Base-by-base conservation (phyloP, 1,140 invertebrate genomes). In the Thaumetopoea pityocampa region DNA sequence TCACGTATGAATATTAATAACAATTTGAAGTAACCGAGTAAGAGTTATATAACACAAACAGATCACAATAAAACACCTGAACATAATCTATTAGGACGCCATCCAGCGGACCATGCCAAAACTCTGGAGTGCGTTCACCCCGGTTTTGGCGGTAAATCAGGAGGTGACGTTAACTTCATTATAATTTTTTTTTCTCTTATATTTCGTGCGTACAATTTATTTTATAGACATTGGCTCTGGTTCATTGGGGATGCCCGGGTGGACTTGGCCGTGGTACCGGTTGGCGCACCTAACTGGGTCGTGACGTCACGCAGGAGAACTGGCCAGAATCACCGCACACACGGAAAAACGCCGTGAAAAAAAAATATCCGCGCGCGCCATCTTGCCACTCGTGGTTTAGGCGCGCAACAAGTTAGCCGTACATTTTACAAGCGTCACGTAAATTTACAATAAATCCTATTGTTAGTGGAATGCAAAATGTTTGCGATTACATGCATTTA, bases 221-320 rank as follows among this genome's bases (percentile, higher is more conserved):
- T 83, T 83, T 80, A 83, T 83, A 80, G 79, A 83, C 77, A 82
- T 83, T 83, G 76, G 74, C 74, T 52, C 62, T 58, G 64, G 67
- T 78, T 78, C 78, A 79, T 65, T 56, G 76, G 79, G 79, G 77
- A 79, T 77, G 68, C 76, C 79, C 71, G 55, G 33, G 50, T 70
- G 71, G 65, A 67, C 77, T 79, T 80, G 73, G 76, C 79, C 76
- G 64, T 83, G 76, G 76, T 59, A 79, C 66, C 62, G 65, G 37
- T 80, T 80, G 78, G 78, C 78, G 59, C 56, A 58, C 56, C 78
- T 78, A 80, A 76, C 76, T 82, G 67, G 78, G 78, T 70, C 76
- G 69, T 15, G 44, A 67, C 78, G 78, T 80, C 76, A 80, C 67
- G 51, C 65, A 67, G 67, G 67, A 71, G 71, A 58, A 53, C 62